These are phyloP conservation scores for Pararge aegeria DNA, from an alignment of 1,140 invertebrate genomes.

Conservation along the genomic window DNA sequence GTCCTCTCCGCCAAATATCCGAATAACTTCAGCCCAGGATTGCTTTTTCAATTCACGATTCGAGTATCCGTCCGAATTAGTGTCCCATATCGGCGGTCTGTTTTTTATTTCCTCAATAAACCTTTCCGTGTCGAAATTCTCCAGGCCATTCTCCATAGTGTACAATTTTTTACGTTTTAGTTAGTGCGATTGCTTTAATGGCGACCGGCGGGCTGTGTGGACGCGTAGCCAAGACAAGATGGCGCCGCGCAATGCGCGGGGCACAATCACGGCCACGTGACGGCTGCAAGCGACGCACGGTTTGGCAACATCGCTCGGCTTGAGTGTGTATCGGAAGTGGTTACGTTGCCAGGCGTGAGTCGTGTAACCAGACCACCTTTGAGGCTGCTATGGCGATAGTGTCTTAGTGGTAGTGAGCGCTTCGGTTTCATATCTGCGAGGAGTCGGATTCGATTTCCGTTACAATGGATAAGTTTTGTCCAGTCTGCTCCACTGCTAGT, in stretches of 20 bases:
- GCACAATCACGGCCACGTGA: neutral
- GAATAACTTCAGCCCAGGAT: conserved; percentile 8
- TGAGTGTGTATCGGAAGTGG: neutral
- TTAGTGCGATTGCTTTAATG: neutral
- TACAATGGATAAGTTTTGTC: too few relatives aligned
- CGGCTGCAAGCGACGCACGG: neutral
- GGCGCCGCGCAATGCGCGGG: neutral
- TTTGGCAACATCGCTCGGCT: conserved; percentile 15
- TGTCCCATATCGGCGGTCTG: conserved; percentile 14
- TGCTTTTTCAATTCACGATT: conserved; percentile 10
- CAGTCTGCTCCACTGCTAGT: too few relatives aligned
- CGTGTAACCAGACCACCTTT: too few relatives aligned
- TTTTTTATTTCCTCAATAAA: conserved; percentile 18
- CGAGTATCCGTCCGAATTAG: neutral
- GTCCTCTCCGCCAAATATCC: conserved; percentile 5
- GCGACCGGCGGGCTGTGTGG: conserved; percentile 8
- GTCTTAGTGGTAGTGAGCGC: too few relatives aligned
- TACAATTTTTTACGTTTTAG: neutral
- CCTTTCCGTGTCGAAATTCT: conserved; percentile 13
- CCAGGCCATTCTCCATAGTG: neutral
- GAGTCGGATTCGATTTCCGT: too few relatives aligned
- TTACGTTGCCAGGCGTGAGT: conserved; percentile 15
- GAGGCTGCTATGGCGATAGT: too few relatives aligned
- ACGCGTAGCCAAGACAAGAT: conserved; percentile 13
- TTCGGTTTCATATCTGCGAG: too few relatives aligned